Percentiles rank a stretch among this genome's conserved stretches.
phyloP scores from a whole-genome alignment of 1,140 invertebrate species.

The Drosophila pectinifera region DNA sequence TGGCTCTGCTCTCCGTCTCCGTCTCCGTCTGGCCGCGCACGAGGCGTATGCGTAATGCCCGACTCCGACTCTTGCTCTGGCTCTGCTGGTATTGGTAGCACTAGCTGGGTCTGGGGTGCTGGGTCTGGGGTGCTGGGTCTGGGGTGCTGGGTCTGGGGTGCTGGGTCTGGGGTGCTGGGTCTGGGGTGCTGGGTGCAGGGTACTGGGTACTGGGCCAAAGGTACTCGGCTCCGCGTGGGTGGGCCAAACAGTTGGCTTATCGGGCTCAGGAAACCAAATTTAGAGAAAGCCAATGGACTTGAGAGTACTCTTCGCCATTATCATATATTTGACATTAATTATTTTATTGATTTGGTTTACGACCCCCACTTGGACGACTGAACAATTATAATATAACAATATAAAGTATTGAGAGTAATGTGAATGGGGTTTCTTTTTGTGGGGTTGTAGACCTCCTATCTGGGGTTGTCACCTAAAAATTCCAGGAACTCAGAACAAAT shows the following conservation, averaged over 20 bases:
- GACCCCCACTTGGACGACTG: conserved; percentile 15
- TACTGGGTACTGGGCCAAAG: conserved; percentile 17
- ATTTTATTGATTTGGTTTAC: conserved; percentile 43
- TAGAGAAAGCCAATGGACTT: background rate
- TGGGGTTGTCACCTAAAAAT: conserved; percentile 4
- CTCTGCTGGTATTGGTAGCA: background rate
- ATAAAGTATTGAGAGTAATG: conserved; percentile 17
- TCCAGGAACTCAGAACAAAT: conserved; percentile 16
- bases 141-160: too few relatives aligned
- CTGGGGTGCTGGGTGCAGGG: background rate
- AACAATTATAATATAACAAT: conserved; percentile 39
- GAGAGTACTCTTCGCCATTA: conserved; percentile 17
- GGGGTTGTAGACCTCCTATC: conserved; percentile 5
- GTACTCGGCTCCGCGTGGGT: conserved; percentile 28
- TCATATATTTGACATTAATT: conserved; percentile 47
- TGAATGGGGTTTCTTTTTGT: conserved; percentile 10
- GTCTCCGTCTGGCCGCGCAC: conserved; percentile 15
- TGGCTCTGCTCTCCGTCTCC: conserved; percentile 2
- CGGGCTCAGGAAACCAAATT: background rate
- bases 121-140: too few relatives aligned
- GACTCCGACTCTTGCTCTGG: conserved; percentile 4
- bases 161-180: background rate
- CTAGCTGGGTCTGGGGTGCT: background rate
- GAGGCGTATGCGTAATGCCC: conserved; percentile 55
- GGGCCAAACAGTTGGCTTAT: conserved; percentile 36